Evolutionary conservation across 2,888 invertebrate genomes (phyloP).

Genomic region (Pandemis heparana): DNA sequence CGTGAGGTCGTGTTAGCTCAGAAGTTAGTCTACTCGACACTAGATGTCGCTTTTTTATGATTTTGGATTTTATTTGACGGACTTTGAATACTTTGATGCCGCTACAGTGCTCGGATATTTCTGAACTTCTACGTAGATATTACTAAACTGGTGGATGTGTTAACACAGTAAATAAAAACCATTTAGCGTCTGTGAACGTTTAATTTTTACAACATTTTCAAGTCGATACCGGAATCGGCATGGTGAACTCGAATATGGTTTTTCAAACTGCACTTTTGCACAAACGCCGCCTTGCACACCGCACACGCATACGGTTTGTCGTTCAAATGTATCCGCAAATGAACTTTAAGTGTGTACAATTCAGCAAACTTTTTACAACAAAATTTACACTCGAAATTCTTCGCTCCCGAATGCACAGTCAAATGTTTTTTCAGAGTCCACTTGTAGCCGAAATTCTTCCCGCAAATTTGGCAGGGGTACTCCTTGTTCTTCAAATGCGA

Average conservation of each 20-base stretch:
- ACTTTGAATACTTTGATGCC: no score
- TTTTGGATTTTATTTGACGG: no score
- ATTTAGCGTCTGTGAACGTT: not conserved
- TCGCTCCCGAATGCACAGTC: conserved; percentile 51
- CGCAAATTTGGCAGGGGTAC: conserved; percentile 46
- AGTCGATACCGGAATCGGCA: conserved; percentile 17
- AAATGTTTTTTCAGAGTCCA: conserved; percentile 48
- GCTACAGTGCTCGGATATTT: no score
- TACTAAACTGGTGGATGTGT: no score
- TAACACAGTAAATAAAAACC: conserved; percentile 1
- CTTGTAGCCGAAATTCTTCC: conserved; percentile 46
- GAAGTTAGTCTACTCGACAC: conserved; percentile 8
- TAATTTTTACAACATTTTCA: conserved; percentile 16
- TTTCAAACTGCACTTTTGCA: conserved; percentile 61
- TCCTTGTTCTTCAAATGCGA: conserved; percentile 46
- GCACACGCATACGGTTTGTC: conserved; percentile 55
- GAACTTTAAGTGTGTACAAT: conserved; percentile 54
- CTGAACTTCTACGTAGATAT: no score
- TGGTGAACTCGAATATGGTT: conserved; percentile 52
- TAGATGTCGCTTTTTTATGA: not conserved
- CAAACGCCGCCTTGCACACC: conserved; percentile 55
- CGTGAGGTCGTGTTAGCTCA: no score
- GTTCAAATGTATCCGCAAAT: conserved; percentile 58
- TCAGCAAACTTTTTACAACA: conserved; percentile 64
- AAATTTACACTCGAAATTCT: conserved; percentile 68